Evolutionary conservation across 2,888 invertebrate species (phyloP), one percentile per base, ranked within the genome.

Genomic region (Drosophila sordidula): DNA sequence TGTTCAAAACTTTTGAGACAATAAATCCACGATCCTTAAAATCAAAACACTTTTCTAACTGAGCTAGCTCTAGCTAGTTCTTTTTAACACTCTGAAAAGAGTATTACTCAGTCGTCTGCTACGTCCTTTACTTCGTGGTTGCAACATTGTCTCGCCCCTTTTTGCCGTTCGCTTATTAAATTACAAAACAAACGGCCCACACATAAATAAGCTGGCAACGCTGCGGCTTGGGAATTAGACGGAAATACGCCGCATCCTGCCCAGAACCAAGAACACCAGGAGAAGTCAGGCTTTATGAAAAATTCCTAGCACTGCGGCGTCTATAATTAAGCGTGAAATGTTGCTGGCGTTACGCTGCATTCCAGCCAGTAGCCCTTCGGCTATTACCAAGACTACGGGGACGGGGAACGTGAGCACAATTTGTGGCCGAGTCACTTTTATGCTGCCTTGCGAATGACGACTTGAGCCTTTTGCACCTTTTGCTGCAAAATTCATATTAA

Each of bases 241-340:
- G 75, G 73, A 73, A 76, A 75, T 66, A 73, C 63, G 74, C 65
- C 70, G 73, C 73, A 76, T 76, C 78, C 78, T 76, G 67, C 57
- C 61, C 38, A 32, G 54, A 44, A 26, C 41, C 51, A 50, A 59
- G 62, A 55, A 12, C 26, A 42, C 29, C 11, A 34, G 32, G 11
- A 44, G 55, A 29, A 44, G 45, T 18, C 32, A 14, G 56, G 68
- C 49, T 65, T 69, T 71, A 79, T 83, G 82, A 85, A 83, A 85
- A 80, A 84, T 85, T 84, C 82, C 78, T 80, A 85, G 80, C 77
- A 75, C 73, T 73, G 63, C 79, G 87, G 87, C 89, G 89, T 89
- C 89, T 89, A 89, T 89, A 89, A 89, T 89, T 89, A 89, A 86
- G 88, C 89, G 79, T 89, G 87, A 89, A 87, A 87, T 89, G 85